Evolutionary conservation across 2,797 vertebrate species (phyloP), one percentile per base, ranked within the genome.

Genomic region (Sebastolobus alascanus): DNA sequence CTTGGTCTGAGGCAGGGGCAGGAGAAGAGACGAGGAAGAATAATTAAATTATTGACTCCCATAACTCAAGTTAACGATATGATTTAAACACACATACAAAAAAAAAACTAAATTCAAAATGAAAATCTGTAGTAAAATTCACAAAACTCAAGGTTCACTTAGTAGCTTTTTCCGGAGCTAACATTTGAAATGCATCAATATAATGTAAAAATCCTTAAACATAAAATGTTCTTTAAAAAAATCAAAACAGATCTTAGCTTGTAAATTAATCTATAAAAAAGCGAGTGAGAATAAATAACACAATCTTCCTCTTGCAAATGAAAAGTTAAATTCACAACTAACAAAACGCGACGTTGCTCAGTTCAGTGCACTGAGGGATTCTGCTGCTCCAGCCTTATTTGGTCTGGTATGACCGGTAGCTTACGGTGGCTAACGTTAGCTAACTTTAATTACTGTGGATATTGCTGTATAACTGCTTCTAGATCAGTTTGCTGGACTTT

Each of bases 1-100:
- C 91, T 95, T 96, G 46, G 92, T 95, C 96, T 96, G 85, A 58
- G 33, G 31, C 6, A 55, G 37, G 63, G 12, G 33, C 31, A 22
- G 25, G 25, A 65, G 16, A 33, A 20, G 50, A n/a, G 9, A 38
- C 2, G 7, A 65, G 40, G 14, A 27, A 58, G n/a, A n/a, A n/a
- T 14, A 64, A 38, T 27, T 13, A 0, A 5, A 37, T 31, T 1
- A 52, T 14, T 76, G n/a, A 50, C 7, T 54, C 8, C 22, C 2
- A 5, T 31, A 13, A 2, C 3, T 35, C 1, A 40, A 29, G 4
- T 22, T 33, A 8, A 65, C 2, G 2, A 52, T 27, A n/a, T 22
- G 0, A 61, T 50, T 29, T 7, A 31, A 27, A 50, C 6, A 58
- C 5, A 9, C 6, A 5, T 1, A 52, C 4, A n/a, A n/a, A 25